phyloP scores from a whole-genome alignment of 1,140 invertebrate genomes.

The Drosophila rufa region DNA sequence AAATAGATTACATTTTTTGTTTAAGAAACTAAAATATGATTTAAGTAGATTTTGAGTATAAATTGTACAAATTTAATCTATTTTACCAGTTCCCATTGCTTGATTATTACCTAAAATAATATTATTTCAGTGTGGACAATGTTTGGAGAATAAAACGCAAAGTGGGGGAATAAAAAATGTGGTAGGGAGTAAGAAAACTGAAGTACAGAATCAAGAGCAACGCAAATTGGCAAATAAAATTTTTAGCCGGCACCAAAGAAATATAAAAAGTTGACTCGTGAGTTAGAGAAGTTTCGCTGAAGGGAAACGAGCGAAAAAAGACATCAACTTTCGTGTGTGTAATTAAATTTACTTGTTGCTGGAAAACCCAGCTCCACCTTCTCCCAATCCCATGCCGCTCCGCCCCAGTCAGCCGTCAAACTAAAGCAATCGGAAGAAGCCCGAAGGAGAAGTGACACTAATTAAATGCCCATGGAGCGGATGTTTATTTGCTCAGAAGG shows the following conservation, averaged over 20 bases:
- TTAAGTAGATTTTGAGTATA: not conserved
- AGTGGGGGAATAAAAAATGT: conserved; percentile 1
- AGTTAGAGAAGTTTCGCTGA: conserved; percentile 43
- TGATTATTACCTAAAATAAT: not conserved
- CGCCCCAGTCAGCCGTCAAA: not conserved
- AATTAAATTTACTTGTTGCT: conserved; percentile 78
- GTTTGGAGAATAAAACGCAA: conserved; percentile 4
- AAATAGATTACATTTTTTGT: no score
- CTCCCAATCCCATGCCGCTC: not conserved
- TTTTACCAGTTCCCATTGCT: no score
- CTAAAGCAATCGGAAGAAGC: conserved; percentile 47
- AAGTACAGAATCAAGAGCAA: conserved; percentile 44
- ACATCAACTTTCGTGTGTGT: conserved; percentile 58
- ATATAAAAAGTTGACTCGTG: conserved; percentile 59
- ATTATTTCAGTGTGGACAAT: conserved; percentile 13
- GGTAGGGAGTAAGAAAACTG: not conserved
- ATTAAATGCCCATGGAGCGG: conserved; percentile 71
- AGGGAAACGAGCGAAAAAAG: conserved; percentile 22
- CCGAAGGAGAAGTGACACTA: conserved; percentile 67
- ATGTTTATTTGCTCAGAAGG: conserved; percentile 50
- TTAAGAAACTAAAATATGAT: no score
- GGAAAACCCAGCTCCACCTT: not conserved
- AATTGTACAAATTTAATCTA: not conserved
- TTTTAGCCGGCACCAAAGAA: conserved; percentile 59
- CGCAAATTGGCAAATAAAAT: conserved; percentile 73